Conservation (phyloP, 1,140 invertebrate genomes). For the Oreohelix idahoensis region DNA sequence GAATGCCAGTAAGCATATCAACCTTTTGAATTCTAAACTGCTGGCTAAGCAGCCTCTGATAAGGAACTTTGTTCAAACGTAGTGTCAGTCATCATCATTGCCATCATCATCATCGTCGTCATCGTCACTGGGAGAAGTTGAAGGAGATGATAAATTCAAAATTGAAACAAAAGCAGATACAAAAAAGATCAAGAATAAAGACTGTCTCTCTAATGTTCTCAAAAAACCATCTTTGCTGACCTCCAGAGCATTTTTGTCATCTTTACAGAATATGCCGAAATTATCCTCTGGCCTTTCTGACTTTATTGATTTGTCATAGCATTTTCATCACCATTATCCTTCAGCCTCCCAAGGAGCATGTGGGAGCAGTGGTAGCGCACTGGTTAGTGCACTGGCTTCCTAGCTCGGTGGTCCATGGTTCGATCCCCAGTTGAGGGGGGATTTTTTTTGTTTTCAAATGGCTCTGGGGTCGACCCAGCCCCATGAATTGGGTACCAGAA, state of each 20-base stretch:
- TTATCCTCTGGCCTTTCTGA: not conserved
- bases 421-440: no score
- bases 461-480: no score
- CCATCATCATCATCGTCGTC: not conserved
- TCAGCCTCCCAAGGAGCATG: no score
- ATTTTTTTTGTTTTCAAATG: no score
- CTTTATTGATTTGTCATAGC: not conserved
- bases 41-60: constrained; percentile 18
- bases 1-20: not conserved
- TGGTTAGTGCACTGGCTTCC: no score
- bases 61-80: not conserved
- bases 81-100: not conserved
- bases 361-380: no score
- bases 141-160: not conserved
- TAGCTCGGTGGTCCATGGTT: no score
- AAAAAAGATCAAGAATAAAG: not conserved
- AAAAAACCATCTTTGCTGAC: not conserved
- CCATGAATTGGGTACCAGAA: no score
- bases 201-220: not conserved
- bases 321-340: no score
- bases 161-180: not conserved
- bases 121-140: not conserved
- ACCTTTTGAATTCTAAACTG: not conserved
- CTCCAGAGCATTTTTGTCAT: not conserved
- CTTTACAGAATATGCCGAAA: not conserved